Base-by-base conservation (phyloP, 2,888 invertebrate species). In the Drosophila anomalata region DNA sequence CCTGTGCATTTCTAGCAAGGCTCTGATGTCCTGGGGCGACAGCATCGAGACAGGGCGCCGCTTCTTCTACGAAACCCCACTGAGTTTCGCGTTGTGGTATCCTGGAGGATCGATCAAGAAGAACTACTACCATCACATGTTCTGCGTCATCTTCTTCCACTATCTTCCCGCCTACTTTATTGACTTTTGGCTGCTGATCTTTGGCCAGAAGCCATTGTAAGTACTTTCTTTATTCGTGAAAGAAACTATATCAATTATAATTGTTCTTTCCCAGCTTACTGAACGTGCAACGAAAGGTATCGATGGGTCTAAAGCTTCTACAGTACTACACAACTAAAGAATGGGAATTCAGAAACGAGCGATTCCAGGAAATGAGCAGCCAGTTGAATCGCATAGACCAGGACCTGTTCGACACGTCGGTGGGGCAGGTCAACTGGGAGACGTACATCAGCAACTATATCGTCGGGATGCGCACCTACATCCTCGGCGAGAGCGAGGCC, bases 1-100 rank as follows among this genome's bases (percentile, higher is more conserved):
- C 90, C 93, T 96, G 62, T 96, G 96, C 6, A 94, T 95, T 20
- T 96, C 97, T 0, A 94, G 93, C 7, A 93, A 96, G 46, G 96
- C 97, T 77, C 95, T 96, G 0, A 91, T 98, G 47, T 95, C 95
- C 0, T 99, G 99, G 99, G 96, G 96, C 1, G 93, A 95, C 60
- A 95, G 97, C 44, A 93, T 98, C 69, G 94, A 95, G 60, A 93
- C 94, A 63, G 95, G 96, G 87, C 93, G 92, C 74, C 92, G 92
- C 41, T 91, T 90, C 91, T 79, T 90, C 80, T 93, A 94, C 69
- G 94, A 95, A 79, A 95, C 95, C 80, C 97, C 97, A 0, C 94
- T 96, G 89, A 95, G 96, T 61, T 93, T 95, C 11, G 94, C 95
- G 39, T 93, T 97, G 1, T 96, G 97, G 95, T 96, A 95, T 90